Conservation (phyloP, 2,888 invertebrate genomes). For the Tridacna gigas region DNA sequence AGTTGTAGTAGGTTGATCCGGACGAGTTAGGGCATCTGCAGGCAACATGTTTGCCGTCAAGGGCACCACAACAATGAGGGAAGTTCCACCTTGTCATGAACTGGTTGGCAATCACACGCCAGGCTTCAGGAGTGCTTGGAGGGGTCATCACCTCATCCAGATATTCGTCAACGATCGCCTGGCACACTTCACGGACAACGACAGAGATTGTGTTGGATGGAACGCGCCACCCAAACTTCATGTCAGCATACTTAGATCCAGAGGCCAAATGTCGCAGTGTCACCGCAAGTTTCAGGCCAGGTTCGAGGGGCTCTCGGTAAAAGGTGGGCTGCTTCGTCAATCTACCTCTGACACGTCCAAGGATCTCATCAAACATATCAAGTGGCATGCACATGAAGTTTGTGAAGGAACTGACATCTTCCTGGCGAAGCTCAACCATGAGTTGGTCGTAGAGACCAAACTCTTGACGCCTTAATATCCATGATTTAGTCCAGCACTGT, state of each 20-base stretch:
- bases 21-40: conserved; percentile 19
- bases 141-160: conserved; percentile 40
- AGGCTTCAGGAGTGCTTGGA: conserved; percentile 37
- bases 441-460: conserved; percentile 49
- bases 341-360: conserved; percentile 43
- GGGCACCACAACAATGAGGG: conserved; percentile 11
- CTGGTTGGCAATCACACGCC: conserved; percentile 18
- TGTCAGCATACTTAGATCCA: conserved; percentile 27
- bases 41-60: conserved; percentile 27
- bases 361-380: conserved; percentile 27
- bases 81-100: conserved; percentile 18
- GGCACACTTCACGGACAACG: conserved; percentile 55
- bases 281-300: conserved; percentile 53
- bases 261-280: conserved; percentile 56
- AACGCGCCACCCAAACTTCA: conserved; percentile 52
- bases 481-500: conserved; percentile 43
- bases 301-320: conserved; percentile 36
- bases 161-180: conserved; percentile 56
- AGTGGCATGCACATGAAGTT: conserved; percentile 35
- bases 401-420: conserved; percentile 23
- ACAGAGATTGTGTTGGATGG: conserved; percentile 56
- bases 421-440: conserved; percentile 15
- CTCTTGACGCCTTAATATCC: conserved; percentile 39
- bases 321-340: conserved; percentile 57
- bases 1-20: conserved; percentile 49